Conservation (phyloP, 53 echinoderm and acorn worm genomes). For the Zoroaster sp. region DNA sequence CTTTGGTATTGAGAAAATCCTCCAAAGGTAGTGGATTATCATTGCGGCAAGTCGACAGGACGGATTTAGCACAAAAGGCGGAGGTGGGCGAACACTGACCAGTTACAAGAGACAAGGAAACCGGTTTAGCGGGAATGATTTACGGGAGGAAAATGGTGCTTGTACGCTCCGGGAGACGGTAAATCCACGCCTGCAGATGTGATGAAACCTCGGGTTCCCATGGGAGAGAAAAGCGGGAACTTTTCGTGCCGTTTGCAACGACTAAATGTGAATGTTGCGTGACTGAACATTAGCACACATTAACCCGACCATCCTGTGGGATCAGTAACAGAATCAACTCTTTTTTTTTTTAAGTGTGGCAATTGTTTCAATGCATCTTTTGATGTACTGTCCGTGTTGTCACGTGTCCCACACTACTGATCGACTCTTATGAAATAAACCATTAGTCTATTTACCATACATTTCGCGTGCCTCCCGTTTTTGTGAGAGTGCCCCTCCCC, state of each 20-base stretch:
- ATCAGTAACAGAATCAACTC: too few species aligned
- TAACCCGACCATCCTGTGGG: background rate
- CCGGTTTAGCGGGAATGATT: background rate
- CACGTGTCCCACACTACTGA: too few species aligned
- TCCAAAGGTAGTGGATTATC: conserved; percentile 28
- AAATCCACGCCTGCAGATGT: background rate
- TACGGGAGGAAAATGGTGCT: background rate
- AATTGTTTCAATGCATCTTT: too few species aligned
- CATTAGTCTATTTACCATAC: too few species aligned
- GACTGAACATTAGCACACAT: background rate
- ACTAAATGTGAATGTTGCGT: background rate
- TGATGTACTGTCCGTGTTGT: too few species aligned
- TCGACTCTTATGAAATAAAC: too few species aligned
- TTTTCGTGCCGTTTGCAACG: background rate
- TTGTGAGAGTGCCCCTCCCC: too few species aligned
- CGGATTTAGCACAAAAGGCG: background rate
- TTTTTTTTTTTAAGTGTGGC: too few species aligned
- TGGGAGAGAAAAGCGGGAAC: background rate
- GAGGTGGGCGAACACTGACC: background rate
- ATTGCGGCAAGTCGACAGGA: background rate
- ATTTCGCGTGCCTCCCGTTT: too few species aligned
- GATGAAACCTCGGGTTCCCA: conserved; percentile 18
- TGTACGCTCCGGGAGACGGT: conserved; percentile 10
- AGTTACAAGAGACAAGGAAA: background rate
- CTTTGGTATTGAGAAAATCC: conserved; percentile 4